These are phyloP conservation scores for Cebus imitator DNA, from an alignment of 2,113 vertebrate species.

Conservation along the genomic window DNA sequence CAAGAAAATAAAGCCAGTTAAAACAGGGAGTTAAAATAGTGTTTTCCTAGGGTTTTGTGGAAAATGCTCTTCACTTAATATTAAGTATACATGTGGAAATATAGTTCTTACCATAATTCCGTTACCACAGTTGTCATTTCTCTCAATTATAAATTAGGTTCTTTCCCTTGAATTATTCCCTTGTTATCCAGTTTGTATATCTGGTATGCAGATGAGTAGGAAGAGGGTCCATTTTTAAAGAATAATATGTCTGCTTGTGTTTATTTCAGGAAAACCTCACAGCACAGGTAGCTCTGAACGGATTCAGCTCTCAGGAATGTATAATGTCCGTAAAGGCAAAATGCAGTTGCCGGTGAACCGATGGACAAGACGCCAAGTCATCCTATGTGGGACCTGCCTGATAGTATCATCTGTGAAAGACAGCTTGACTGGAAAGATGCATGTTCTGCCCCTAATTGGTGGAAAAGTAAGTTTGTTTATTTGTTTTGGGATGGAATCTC, in stretches of 20 bases:
- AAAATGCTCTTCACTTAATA: not conserved
- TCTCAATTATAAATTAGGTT: not conserved
- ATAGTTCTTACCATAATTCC: not conserved
- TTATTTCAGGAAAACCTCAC: constrained; percentile 93
- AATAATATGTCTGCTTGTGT: constrained; percentile 71
- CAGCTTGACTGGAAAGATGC: constrained; percentile 97
- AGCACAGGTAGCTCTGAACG: constrained; percentile 92
- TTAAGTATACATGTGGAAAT: not conserved
- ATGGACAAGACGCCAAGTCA: constrained; percentile 97
- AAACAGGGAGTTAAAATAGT: not conserved
- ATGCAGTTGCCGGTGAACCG: constrained; percentile 98
- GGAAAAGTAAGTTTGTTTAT: constrained; percentile 91
- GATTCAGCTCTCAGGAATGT: constrained; percentile 96
- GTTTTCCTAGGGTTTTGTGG: not conserved
- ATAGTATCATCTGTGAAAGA: constrained; percentile 98
- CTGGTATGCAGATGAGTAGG: not conserved
- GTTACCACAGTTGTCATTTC: not conserved
- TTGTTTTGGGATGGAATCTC: too few relatives aligned
- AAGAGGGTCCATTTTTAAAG: constrained; percentile 56
- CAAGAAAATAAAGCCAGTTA: not conserved
- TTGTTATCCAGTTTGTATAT: not conserved
- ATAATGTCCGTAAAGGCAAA: constrained; percentile 98
- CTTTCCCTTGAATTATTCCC: constrained; percentile 2
- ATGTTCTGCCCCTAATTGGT: constrained; percentile 97
- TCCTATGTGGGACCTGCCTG: constrained; percentile 97